These are phyloP conservation scores for Dynastes maya DNA, from an alignment of 2,888 invertebrate genomes.

Conservation along the genomic window DNA sequence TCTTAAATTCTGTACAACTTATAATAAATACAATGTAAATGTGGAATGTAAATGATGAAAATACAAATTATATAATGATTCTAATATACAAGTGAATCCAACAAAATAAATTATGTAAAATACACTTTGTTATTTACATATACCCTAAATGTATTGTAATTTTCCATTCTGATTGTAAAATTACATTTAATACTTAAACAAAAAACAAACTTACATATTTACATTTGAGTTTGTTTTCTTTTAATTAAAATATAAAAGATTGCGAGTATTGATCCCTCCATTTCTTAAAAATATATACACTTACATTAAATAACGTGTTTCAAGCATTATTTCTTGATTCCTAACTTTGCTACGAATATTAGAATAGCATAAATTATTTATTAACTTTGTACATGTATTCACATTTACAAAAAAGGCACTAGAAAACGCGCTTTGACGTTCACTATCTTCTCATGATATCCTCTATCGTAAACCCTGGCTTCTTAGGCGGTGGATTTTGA, in stretches of 20 bases:
- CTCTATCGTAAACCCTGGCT: conserved; percentile 92
- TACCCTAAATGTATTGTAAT: neutral
- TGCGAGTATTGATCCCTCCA: conserved; percentile 25
- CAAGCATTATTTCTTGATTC: too few species aligned
- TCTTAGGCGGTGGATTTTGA: conserved; percentile 74
- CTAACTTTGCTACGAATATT: too few species aligned
- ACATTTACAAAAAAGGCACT: conserved; percentile 6
- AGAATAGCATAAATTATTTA: neutral
- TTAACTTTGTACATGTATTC: conserved; percentile 6
- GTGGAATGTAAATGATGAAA: too few species aligned
- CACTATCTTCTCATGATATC: conserved; percentile 90
- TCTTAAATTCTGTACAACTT: neutral
- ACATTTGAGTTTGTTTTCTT: conserved; percentile 6
- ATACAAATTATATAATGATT: too few species aligned
- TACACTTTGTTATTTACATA: neutral
- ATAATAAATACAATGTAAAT: too few species aligned
- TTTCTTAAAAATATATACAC: neutral
- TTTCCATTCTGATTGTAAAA: neutral
- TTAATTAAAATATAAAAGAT: neutral
- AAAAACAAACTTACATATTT: conserved; percentile 11
- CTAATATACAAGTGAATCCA: neutral
- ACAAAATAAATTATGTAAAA: conserved; percentile 6
- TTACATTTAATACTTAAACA: neutral
- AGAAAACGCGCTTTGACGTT: neutral
- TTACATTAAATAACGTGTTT: neutral